Base-by-base conservation (phyloP, 2,113 vertebrate species). In the Lipotes vexillifer region DNA sequence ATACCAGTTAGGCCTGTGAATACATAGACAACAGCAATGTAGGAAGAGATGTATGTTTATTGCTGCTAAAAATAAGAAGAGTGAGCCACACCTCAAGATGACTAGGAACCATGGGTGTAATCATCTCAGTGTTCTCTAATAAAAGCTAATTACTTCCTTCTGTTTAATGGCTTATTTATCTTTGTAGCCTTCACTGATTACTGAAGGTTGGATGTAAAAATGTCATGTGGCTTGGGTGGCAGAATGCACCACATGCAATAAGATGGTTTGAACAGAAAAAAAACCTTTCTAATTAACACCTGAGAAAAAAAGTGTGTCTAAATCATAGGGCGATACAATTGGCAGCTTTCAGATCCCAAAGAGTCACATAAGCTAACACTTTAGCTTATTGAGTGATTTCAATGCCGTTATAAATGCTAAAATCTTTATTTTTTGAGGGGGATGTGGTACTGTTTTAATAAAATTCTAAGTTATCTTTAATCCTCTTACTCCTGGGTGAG, bases 71-170 rank as follows among this genome's bases (percentile, higher is more conserved):
- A 98, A 92, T 97, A 93, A 88, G 0, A 9, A 29, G 17, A 41
- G 20, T 44, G 80, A 69, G 41, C 72, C 41, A 12, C 66, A 65
- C 93, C 65, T 88, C 17, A 46, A 38, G 61, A 86, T 83, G 71
- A 93, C 23, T 49, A 10, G 80, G 55, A 95, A 80, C 17, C 46
- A 77, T 44, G 36, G 90, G 29, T 69, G 41, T 75, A 90, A 96
- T 96, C 29, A 92, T 20, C n/a, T 33, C 15, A 41, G 25, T 75
- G 11, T 68, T 68, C 36, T 74, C 46, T 94, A 96, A 96, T 97
- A 96, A 97, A 83, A 83, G 49, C 13, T 91, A 94, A 89, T 93
- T 82, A 81, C 83, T 94, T 94, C 95, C 92, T 96, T 93, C 78
- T 97, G 17, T 74, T 90, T 95, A 94, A 88, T 84, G 80, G 57